A percentile compares a stretch with the other conserved stretches of the same genome.
Conservation (phyloP, 2,797 vertebrate genomes). For the Acanthurus tractus region DNA sequence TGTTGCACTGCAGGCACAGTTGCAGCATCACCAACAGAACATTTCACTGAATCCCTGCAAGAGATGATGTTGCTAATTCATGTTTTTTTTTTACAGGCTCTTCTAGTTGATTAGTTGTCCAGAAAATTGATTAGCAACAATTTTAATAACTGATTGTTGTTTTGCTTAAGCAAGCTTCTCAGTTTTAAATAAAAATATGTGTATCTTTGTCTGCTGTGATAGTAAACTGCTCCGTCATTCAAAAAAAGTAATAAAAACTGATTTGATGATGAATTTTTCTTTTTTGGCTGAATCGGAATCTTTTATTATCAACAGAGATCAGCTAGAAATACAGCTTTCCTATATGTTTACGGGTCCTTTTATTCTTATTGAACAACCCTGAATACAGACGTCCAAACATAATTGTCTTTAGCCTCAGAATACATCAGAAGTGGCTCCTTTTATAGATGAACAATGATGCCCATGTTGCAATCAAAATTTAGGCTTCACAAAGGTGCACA, state of each 20-base stretch:
- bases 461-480: background rate
- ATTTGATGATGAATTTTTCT: background rate
- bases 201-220: no score
- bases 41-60: background rate
- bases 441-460: background rate
- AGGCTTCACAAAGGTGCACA: background rate
- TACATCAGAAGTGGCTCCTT: background rate
- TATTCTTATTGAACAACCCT: background rate
- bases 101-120: no score
- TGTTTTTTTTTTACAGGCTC: background rate
- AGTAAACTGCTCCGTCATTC: no score
- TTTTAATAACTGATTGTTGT: no score
- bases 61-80: background rate
- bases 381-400: no score
- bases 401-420: background rate
- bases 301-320: background rate
- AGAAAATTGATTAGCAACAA: no score
- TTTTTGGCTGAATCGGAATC: background rate
- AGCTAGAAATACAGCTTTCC: background rate
- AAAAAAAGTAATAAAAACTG: background rate
- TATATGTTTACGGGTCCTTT: background rate
- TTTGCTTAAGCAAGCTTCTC: no score
- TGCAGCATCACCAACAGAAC: background rate
- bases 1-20: background rate
- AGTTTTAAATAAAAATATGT: no score